Conservation (phyloP, 2,888 invertebrate species). For the Lagria hirta region DNA sequence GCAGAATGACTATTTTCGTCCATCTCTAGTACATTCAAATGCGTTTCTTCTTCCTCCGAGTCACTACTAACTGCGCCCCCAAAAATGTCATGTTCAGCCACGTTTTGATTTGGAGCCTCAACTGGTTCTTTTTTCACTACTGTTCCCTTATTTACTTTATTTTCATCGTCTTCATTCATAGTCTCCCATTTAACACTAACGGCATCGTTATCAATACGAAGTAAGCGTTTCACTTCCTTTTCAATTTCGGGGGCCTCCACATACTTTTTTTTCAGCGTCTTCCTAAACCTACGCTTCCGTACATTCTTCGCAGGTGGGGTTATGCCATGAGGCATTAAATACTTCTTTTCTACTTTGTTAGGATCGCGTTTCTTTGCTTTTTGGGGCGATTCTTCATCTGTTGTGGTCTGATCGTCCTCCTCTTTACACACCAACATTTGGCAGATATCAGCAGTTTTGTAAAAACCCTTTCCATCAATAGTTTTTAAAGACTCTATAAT, state of each 20-base stretch:
- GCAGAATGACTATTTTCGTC: slow-evolving; percentile 77
- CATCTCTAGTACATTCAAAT: slow-evolving; percentile 71
- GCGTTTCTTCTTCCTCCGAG: slow-evolving; percentile 72
- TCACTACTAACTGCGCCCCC: slow-evolving; percentile 92
- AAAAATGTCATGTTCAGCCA: slow-evolving; percentile 82
- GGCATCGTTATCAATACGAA: slow-evolving; percentile 92
- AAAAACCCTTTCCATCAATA: slow-evolving; percentile 94
- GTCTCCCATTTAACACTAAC: slow-evolving; percentile 85
- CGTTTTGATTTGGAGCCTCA: slow-evolving; percentile 50
- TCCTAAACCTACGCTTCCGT: slow-evolving; percentile 86
- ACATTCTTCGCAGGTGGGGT: slow-evolving; percentile 97
- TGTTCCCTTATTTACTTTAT: slow-evolving; percentile 54
- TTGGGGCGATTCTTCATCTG: slow-evolving; percentile 76
- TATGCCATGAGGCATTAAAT: slow-evolving; percentile 91
- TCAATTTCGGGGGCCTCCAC: slow-evolving; percentile 98
- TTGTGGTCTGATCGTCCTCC: slow-evolving; percentile 75
- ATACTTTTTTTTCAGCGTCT: slow-evolving; percentile 94
- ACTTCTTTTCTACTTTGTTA: slow-evolving; percentile 80
- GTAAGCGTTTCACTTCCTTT: slow-evolving; percentile 91
- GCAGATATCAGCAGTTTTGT: slow-evolving; percentile 95
- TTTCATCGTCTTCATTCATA: slow-evolving; percentile 83
- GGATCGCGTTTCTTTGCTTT: slow-evolving; percentile 85
- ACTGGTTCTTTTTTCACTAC: slow-evolving; percentile 51
- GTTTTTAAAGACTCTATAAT: slow-evolving; percentile 93
- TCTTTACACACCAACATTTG: slow-evolving; percentile 90